phyloP scores from a whole-genome alignment of 2,888 invertebrate genomes.

The Cheilosia grossa region DNA sequence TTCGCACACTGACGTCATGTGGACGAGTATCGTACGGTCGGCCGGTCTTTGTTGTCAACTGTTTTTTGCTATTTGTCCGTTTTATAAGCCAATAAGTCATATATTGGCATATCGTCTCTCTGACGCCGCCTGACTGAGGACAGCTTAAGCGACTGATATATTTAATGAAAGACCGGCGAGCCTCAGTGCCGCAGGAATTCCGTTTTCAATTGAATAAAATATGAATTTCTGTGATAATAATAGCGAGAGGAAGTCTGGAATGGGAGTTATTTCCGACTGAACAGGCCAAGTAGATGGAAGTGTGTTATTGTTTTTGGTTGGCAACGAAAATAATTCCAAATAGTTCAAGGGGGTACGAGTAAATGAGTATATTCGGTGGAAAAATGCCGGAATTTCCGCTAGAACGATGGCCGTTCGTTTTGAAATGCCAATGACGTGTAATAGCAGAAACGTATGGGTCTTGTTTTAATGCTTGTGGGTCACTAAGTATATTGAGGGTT shows the following conservation, averaged over 20 bases:
- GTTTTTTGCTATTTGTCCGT: constrained; percentile 24
- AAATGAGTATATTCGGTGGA: constrained; percentile 6
- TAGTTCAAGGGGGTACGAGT: not conserved
- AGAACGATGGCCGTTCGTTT: not conserved
- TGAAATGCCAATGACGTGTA: not conserved
- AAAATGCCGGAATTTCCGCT: not conserved
- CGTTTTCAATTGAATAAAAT: constrained; percentile 26
- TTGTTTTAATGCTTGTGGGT: not conserved
- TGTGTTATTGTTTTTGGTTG: constrained; percentile 25
- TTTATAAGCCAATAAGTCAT: constrained; percentile 72
- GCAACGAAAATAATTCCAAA: constrained; percentile 18
- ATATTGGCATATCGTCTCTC: constrained; percentile 44
- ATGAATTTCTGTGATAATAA: constrained; percentile 30
- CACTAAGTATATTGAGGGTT: not conserved
- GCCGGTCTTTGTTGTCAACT: constrained; percentile 9
- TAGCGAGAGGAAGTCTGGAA: not conserved
- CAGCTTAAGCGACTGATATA: constrained; percentile 19
- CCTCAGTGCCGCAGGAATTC: constrained; percentile 26
- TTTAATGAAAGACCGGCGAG: constrained; percentile 44
- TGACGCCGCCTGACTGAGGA: constrained; percentile 42
- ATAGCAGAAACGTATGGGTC: not conserved
- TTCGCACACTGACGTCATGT: constrained; percentile 53
- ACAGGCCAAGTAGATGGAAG: not conserved
- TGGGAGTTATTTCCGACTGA: constrained; percentile 20
- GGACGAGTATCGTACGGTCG: not conserved